Evolutionary conservation across 1,140 invertebrate species (phyloP), one percentile per base, ranked within the genome.

Genomic region (Drosophila lini): DNA sequence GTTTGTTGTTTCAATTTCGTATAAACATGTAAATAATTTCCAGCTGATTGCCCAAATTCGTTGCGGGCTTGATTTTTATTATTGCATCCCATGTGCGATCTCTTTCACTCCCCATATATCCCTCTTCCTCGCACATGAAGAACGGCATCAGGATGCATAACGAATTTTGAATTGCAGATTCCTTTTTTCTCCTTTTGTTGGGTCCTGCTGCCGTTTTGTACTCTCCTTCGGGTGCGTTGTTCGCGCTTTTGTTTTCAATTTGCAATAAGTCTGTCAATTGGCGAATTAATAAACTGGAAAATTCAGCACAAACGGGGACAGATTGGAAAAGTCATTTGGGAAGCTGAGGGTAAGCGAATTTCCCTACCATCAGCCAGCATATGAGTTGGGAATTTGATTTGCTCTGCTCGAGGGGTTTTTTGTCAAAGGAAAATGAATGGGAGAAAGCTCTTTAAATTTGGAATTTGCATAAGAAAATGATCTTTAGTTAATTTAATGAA

Each of bases 201-300:
- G 16, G 56, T 56, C 13, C 28, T 47, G 48, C n/a, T 62, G 60
- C 32, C 36, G 45, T 15, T 50, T 68, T 68, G 64, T 32, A 52
- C 31, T 36, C 60, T 68, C 38, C 68, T 56, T 56, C 61, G 50
- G 74, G 55, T 78, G 53, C 63, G 73, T 55, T 79, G 82, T 85
- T 85, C 82, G 74, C 84, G 84, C 84, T 88, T 86, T 88, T 88
- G 83, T 88, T 88, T 88, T 89, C 88, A 91, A 91, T 91, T 91
- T 91, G 81, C 89, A 88, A 88, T 91, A 91, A 91, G 89, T 91
- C 84, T 89, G 90, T 91, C 90, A 91, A 90, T 91, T 91, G 89
- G 89, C 90, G 89, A 91, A 91, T 90, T 91, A 91, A 91, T 89
- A 91, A 91, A 91, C 70, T 91, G 89, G 89, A 91, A 91, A 91